Evolutionary conservation across 2,113 vertebrate genomes (phyloP), one percentile per base, ranked within the genome.

Genomic region (Odocoileus hemionus): DNA sequence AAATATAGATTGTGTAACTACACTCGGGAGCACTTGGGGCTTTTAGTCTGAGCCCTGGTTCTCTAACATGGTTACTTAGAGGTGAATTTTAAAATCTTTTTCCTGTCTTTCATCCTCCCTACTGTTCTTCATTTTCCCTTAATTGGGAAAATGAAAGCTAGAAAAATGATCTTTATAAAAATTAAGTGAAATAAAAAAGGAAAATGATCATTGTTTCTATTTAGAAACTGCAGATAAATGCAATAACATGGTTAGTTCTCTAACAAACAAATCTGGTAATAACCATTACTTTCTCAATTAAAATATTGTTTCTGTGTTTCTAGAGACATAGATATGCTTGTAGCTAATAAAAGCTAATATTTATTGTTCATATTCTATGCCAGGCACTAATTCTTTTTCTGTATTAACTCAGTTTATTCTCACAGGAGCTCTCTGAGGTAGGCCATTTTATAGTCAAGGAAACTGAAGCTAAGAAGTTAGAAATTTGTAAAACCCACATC

Each of bases 241-340:
- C 4, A 84, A 19, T 28, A 45, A 23, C 23, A 26, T 54, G 23
- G 57, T 61, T 43, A 55, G 15, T 61, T 92, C 61, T 95, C 33
- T 47, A 39, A 54, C n/a, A 54, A 80, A 52, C 33, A 23, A 33
- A 57, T 80, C 25, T 78, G 74, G 45, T 36, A 67, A 55, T 61
- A 83, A 50, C 43, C 55, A 91, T 91, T 52, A 83, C 64, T 70
- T 97, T 97, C 64, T 78, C 36, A 64, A 45, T 89, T 80, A 36
- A 58, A 90, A 36, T 61, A 39, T 28, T 91, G 19, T 39, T 91
- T 74, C 15, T 80, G 7, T 94, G 47, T 57, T 50, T 90, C 25
- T 86, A 64, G 76, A 84, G 25, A 83, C 7, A 43, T 36, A 80
- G 28, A 64, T 13, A 64, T 76, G 17, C 23, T 26, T 54, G 4